Conservation (phyloP, 92 coral and sea anemone genomes). For the Phymanthus crucifer region DNA sequence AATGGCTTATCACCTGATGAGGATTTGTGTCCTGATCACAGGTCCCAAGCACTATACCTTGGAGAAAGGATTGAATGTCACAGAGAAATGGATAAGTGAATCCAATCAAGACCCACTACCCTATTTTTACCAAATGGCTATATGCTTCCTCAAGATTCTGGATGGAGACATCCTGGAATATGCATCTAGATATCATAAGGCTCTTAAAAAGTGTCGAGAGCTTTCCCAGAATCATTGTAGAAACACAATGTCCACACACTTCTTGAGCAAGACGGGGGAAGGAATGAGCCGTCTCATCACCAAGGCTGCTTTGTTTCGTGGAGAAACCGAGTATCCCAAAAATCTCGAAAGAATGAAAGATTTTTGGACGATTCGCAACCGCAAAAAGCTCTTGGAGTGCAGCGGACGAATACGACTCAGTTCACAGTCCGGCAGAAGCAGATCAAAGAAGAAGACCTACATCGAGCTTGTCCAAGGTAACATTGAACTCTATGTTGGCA, state of each 20-base stretch:
- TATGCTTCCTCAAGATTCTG: slow-evolving; percentile 67
- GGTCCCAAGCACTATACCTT: slow-evolving; percentile 63
- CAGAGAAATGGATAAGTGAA: slow-evolving; percentile 61
- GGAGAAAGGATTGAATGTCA: slow-evolving; percentile 62
- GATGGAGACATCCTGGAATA: slow-evolving; percentile 64
- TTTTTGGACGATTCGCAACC: slow-evolving; percentile 15
- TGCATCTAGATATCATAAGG: slow-evolving; percentile 51
- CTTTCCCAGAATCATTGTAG: slow-evolving; percentile 70
- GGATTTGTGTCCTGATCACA: slow-evolving; percentile 63
- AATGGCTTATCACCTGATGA: slow-evolving; percentile 70
- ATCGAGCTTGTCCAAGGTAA: slow-evolving; percentile 79
- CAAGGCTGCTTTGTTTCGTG: slow-evolving; percentile 52
- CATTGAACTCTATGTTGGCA: slow-evolving; percentile 80
- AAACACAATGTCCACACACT: slow-evolving; percentile 53
- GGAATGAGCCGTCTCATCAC: slow-evolving; percentile 82
- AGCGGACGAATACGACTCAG: slow-evolving; percentile 67
- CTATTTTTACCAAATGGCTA: slow-evolving; percentile 77
- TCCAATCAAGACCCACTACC: slow-evolving; percentile 65
- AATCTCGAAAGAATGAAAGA: slow-evolving; percentile 14
- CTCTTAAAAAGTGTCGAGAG: slow-evolving; percentile 57
- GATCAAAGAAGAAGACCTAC: slow-evolving; percentile 44
- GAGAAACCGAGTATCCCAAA: slow-evolving; percentile 56
- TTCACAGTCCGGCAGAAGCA: slow-evolving; percentile 34
- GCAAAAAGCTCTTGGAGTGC: slow-evolving; percentile 79
- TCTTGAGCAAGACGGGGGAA: slow-evolving; percentile 61